Percentiles rank a stretch among this genome's conserved stretches.
Conservation (phyloP, 2,888 invertebrate species). For the Xestia xanthographa region DNA sequence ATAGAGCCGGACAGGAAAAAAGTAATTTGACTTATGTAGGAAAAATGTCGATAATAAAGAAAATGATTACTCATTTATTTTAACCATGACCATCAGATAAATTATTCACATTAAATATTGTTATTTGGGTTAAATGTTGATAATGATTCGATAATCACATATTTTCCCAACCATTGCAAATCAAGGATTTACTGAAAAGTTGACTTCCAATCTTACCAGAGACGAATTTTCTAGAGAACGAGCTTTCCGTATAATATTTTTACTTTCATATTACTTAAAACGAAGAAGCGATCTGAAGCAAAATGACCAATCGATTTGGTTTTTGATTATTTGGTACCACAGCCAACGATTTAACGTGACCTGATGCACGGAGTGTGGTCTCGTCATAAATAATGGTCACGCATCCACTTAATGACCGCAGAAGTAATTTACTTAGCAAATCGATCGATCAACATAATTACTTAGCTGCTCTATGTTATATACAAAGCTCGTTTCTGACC, state of each 20-base stretch:
- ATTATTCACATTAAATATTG: background rate
- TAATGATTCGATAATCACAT: background rate
- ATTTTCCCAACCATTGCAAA: background rate
- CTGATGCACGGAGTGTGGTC: background rate
- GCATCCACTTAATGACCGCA: background rate
- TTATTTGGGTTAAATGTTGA: background rate
- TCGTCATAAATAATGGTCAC: background rate
- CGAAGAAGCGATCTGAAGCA: background rate
- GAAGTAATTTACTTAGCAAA: slow-evolving; percentile 9
- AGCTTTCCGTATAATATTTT: background rate
- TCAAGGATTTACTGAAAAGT: background rate
- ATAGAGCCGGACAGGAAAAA: no score
- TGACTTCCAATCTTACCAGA: background rate
- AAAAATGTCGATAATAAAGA: background rate
- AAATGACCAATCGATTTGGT: background rate
- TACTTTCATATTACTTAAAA: no score
- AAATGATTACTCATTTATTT: background rate
- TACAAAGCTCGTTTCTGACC: background rate
- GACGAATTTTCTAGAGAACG: background rate
- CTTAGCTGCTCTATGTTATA: background rate
- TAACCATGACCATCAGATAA: background rate
- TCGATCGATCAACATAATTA: slow-evolving; percentile 1
- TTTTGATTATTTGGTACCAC: background rate
- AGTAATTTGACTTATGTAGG: no score
- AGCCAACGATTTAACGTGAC: background rate